Conservation (phyloP, 1,140 invertebrate species). For the Lethrus apterus region DNA sequence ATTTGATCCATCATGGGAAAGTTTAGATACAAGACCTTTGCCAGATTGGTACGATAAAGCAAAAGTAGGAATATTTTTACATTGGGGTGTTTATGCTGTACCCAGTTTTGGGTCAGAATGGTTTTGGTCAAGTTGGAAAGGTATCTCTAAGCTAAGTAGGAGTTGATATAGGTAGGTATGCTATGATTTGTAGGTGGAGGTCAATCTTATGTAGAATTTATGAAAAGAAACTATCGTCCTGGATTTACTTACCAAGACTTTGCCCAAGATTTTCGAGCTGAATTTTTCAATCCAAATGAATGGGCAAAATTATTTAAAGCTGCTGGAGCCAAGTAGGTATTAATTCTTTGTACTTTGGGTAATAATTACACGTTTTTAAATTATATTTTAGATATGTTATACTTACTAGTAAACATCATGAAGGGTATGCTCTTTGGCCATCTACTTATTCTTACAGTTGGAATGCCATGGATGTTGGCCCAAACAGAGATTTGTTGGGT, state of each 20-base stretch:
- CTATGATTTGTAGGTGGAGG: neutral
- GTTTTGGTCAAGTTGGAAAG: constrained; percentile 78
- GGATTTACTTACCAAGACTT: constrained; percentile 82
- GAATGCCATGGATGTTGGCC: constrained; percentile 84
- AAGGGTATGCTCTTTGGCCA: constrained; percentile 86
- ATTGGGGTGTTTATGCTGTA: constrained; percentile 90
- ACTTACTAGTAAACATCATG: constrained; percentile 89
- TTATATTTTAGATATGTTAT: constrained; percentile 67
- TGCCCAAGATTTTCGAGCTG: constrained; percentile 69
- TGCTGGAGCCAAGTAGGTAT: constrained; percentile 65
- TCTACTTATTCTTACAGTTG: constrained; percentile 80
- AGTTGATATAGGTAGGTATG: too few species aligned
- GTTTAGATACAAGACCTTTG: constrained; percentile 72
- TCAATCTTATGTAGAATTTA: constrained; percentile 49
- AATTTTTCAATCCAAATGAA: constrained; percentile 70
- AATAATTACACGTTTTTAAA: neutral
- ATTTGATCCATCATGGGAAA: constrained; percentile 69
- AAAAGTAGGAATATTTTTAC: constrained; percentile 89
- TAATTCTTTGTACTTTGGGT: neutral
- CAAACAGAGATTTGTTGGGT: constrained; percentile 73
- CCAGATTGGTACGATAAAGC: constrained; percentile 84
- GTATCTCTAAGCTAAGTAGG: constrained; percentile 39
- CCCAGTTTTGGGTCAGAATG: constrained; percentile 79
- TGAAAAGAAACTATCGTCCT: constrained; percentile 71
- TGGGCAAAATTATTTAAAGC: constrained; percentile 70